These are phyloP conservation scores for Brachypodius melanocephalos DNA, from an alignment of 2,113 vertebrate genomes.

Conservation along the genomic window DNA sequence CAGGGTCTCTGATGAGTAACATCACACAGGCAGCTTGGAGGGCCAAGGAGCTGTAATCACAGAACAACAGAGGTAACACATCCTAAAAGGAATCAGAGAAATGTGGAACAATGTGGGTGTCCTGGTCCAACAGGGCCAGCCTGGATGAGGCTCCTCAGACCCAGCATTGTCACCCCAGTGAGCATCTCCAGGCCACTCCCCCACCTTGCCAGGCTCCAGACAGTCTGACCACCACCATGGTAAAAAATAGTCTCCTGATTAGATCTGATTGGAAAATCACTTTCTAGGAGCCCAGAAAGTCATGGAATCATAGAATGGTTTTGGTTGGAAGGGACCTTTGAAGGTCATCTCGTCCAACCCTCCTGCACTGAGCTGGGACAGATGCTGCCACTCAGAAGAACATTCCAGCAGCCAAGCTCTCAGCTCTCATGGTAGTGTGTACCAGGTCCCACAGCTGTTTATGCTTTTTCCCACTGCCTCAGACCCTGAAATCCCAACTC, in stretches of 20 bases:
- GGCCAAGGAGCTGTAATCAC: background rate
- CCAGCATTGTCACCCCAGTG: fast-evolving
- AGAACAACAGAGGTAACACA: background rate
- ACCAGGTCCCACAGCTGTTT: fast-evolving
- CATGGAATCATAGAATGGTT: background rate
- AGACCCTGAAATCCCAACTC: background rate
- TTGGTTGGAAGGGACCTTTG: background rate
- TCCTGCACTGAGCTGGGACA: background rate
- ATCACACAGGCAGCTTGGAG: background rate
- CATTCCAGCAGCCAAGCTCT: background rate
- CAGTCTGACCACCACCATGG: fast-evolving
- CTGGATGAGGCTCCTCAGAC: background rate
- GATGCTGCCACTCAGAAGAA: background rate
- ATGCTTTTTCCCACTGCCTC: background rate
- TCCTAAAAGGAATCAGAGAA: background rate
- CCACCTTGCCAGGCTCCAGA: background rate
- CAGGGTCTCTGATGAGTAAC: background rate
- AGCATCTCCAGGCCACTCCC: background rate
- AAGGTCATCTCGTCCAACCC: background rate
- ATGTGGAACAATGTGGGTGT: background rate
- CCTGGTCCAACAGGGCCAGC: background rate
- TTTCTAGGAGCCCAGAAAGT: background rate
- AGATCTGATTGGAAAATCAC: background rate
- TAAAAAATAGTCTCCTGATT: background rate
- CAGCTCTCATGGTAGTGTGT: fast-evolving